Evolutionary conservation across 2,113 vertebrate genomes (phyloP), one percentile per base, ranked within the genome.

Genomic region (Takifugu flavidus): DNA sequence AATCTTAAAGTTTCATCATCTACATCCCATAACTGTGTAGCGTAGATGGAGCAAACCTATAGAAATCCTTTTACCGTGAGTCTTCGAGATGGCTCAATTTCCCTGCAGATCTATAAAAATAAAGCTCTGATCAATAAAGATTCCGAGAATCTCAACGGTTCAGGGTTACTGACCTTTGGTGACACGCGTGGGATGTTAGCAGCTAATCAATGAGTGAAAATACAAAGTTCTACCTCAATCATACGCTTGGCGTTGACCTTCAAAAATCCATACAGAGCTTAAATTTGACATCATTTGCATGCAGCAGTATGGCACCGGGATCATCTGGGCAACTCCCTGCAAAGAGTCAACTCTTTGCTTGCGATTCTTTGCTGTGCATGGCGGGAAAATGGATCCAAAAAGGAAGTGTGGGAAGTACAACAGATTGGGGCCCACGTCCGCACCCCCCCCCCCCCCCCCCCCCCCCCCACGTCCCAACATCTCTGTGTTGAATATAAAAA

Each of bases 401-500:
- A 4, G 14, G 12, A 27, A 26, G 14, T 3, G 6, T 5, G 51
- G 54, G 55, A 10, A 14, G 13, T 13, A 46, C 57, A 44, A 56
- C 47, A 56, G 56, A 70, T 53, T 49, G 59, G 70, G 75, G 72
- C 74, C 73, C 70, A 58, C 66, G 62, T 70, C 12, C 13, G 13
- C 42, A 6, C 13, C 42, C 42, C 42, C 42, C 13, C 42, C 42
- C 42, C 42, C 42, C 13, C 13, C 42, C 42, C 42, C 42, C 42
- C 42, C 13, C 42, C 42, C 13, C 42, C 42, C 45, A 13, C 13
- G 58, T 62, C 73, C 61, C 78, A 56, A 67, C 80, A 74, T 80
- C 81, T 60, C 69, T 65, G 74, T 80, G 79, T 75, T 81, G 77
- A 87, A 88, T 85, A 83, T 88, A 80, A 88, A 88, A 90, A 90